phyloP scores from a whole-genome alignment of 2,888 invertebrate genomes.

The Philhelius pedissequus region DNA sequence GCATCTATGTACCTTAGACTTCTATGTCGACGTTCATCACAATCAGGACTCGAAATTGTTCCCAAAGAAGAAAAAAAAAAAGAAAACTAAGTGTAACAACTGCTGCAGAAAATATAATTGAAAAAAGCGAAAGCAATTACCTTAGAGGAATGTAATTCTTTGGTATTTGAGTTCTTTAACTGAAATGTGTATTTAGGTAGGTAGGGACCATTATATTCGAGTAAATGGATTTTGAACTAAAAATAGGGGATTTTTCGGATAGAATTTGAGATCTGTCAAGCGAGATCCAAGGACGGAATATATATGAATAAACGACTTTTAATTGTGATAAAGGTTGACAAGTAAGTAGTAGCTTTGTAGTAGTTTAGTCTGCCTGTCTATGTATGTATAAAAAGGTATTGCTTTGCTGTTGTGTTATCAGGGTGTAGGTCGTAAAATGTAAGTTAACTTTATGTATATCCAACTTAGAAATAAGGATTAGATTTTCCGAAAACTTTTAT shows the following conservation, averaged over 20 bases:
- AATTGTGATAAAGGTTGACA: background rate
- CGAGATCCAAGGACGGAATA: background rate
- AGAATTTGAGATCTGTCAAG: background rate
- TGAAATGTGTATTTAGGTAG: too few relatives aligned
- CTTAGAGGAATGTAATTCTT: slow-evolving; percentile 12
- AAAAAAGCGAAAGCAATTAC: slow-evolving; percentile 31
- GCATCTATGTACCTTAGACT: background rate
- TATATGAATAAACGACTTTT: background rate
- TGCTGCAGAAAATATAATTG: slow-evolving; percentile 24
- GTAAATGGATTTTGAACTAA: background rate
- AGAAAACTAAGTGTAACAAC: background rate
- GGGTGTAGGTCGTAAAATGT: too few relatives aligned
- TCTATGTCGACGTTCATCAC: slow-evolving; percentile 2
- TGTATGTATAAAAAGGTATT: too few relatives aligned
- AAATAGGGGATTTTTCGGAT: background rate
- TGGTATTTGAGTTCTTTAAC: background rate
- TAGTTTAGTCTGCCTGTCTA: too few relatives aligned
- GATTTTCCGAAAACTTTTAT: too few relatives aligned
- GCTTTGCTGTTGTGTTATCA: too few relatives aligned
- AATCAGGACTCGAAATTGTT: background rate
- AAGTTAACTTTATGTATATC: too few relatives aligned
- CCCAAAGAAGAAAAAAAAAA: background rate
- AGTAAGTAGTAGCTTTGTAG: too few relatives aligned
- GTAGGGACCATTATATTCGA: too few relatives aligned
- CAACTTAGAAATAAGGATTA: too few relatives aligned